Base-by-base conservation (phyloP, 2,888 invertebrate species). In the Rugalucina vietnamica region DNA sequence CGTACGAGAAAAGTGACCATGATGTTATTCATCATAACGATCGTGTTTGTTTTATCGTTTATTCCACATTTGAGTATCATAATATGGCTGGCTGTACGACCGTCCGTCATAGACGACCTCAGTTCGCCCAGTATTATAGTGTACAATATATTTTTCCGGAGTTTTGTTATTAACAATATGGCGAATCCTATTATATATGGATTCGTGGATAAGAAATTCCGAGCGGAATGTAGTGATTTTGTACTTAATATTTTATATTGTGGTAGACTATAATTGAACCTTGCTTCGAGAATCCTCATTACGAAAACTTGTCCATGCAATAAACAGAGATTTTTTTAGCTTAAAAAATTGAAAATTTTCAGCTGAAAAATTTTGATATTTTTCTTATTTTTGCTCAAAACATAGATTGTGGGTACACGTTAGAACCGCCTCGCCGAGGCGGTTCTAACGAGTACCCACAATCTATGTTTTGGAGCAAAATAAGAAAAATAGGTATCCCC, bases 151-250 rank as follows among this genome's bases (percentile, higher is more conserved):
- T 89, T 89, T 21, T 87, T 91, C 32, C 85, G 91, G 1, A 88
- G 91, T 0, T 91, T 89, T 82, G 90, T 91, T 21, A 88, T 92
- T n/a, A 92, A 91, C 85, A 89, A 89, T 71, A 90, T 90, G 81
- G 86, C 88, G 14, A 92, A 92, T 76, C 88, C 90, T 21, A 89
- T 91, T 36, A 89, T 92, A 18, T 92, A 92, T 79, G 90, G 91
- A 34, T 91, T 91, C 75, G 90, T 89, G 79, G 90, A 90, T 81
- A 88, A 88, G 36, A 88, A 90, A 36, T 92, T 92, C 73, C 80
- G 91, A 10, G 72, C 80, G 21, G 91, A 90, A 77, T 90, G 90
- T 57, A 77, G 82, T 14, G 84, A 85, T 27, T 54, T 88, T 4
- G 65, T 21, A 18, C 2, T 65, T 5, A 34, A 18, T 34, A 65